Evolutionary conservation across 2,113 vertebrate species (phyloP).

Genomic region (Noctilio leporinus): DNA sequence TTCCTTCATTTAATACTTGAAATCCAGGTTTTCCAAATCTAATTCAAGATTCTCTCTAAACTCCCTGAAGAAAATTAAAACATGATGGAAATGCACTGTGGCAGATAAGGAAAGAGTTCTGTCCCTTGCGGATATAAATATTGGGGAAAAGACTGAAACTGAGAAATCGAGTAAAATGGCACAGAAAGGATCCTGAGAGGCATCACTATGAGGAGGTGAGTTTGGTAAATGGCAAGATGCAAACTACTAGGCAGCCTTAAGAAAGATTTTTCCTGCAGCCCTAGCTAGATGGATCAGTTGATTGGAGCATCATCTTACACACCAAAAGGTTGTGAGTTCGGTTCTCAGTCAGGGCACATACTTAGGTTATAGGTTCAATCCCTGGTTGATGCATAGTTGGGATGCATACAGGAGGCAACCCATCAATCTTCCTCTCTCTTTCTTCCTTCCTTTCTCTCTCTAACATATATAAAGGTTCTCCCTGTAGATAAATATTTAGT

Average conservation of each 20-base stretch:
- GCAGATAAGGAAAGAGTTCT: not conserved
- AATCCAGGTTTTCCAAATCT: not conserved
- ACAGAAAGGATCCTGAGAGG: not conserved
- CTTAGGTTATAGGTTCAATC: no score
- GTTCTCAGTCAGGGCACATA: no score
- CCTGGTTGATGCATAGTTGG: no score
- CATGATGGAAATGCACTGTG: not conserved
- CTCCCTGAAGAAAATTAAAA: conserved; percentile 4
- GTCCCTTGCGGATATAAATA: not conserved
- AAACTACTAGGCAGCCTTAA: not conserved
- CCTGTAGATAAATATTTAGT: not conserved
- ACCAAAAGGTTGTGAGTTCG: no score
- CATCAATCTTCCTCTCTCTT: no score
- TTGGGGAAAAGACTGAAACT: not conserved
- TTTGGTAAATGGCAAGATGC: not conserved
- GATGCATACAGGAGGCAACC: no score
- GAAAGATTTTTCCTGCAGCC: no score
- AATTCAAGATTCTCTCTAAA: not conserved
- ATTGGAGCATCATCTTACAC: no score
- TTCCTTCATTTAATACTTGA: conserved; percentile 2
- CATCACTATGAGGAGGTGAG: not conserved
- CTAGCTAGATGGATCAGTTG: no score
- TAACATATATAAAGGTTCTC: not conserved
- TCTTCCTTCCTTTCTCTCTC: no score
- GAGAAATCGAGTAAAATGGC: not conserved